A percentile compares a stretch with the other conserved stretches of the same genome.
Evolutionary conservation across 2,888 invertebrate genomes (phyloP).

Genomic region (Ferrisia virgata): DNA sequence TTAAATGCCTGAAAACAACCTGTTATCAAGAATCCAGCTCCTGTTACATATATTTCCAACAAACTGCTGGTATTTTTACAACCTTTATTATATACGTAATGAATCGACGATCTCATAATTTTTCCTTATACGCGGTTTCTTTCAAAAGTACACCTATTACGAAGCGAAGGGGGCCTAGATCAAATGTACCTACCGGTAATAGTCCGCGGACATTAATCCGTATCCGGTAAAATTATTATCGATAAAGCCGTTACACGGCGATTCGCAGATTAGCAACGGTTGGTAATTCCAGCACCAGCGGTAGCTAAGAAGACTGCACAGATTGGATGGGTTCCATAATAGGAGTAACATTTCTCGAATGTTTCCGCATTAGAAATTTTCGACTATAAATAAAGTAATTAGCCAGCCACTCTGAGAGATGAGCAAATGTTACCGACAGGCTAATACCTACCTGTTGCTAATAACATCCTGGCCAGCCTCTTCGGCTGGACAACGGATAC

Average conservation of each 20-base stretch:
- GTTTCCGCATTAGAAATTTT: neutral
- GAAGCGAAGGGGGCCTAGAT: too few species aligned
- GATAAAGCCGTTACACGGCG: neutral
- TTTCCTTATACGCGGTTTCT: too few species aligned
- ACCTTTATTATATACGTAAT: too few species aligned
- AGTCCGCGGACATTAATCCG: slow-evolving; percentile 1
- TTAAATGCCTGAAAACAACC: too few species aligned
- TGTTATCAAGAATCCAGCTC: too few species aligned
- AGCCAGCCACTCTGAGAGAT: neutral
- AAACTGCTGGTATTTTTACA: too few species aligned
- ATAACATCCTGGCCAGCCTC: neutral
- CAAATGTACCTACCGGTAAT: too few species aligned
- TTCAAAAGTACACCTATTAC: too few species aligned
- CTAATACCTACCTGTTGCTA: neutral
- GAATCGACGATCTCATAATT: too few species aligned
- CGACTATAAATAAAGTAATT: neutral
- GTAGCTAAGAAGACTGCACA: too few species aligned
- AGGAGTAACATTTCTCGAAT: neutral
- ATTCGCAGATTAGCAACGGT: neutral
- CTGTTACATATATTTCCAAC: too few species aligned
- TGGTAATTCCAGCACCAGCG: neutral
- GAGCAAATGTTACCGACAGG: neutral
- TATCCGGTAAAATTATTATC: neutral
- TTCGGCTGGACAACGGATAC: too few species aligned
- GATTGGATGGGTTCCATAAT: neutral